Base-by-base conservation (phyloP, 2,113 vertebrate species). In the Apodemus sylvaticus region DNA sequence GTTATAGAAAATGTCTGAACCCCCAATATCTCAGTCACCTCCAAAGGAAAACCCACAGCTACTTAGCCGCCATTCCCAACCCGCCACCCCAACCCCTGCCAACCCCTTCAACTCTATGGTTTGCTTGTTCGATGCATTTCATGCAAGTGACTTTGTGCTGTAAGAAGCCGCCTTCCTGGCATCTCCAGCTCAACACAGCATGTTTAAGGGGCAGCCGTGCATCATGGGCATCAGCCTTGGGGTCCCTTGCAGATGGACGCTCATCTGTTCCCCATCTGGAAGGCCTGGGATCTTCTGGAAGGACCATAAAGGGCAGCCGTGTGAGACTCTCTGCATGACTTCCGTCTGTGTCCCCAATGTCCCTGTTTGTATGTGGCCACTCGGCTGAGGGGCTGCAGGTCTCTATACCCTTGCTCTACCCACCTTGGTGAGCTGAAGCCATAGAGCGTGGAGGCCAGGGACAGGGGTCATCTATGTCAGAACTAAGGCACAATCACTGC, bases 141-240 rank as follows among this genome's bases (percentile, higher is more conserved):
- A 0, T 3, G 1, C 12, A 36, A 1, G 66, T 51, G 42, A 45
- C 16, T 3, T 74, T 3, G 0, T 1, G 4, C 1, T 0, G 0
- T 0, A 1, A 0, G 14, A 9, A 83, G 70, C 62, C 34, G 16
- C 26, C 8, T 24, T 60, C 8, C 55, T 14, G 92, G 62, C 48
- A 36, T 71, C 53, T 31, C 31, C 22, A 11, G 13, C 17, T 45
- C 17, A 24, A 24, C 5, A 7, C 3, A 7, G 12, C 17, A 7
- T 39, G 39, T 24, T 22, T 17, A 86, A 48, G 12, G 48, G 42
- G 24, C 8, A 0, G 19, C 20, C 11, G 3, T 71, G 10, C 22
- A 3, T 4, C 62, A 0, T 19, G 0, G 7, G 9, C 7, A 3
- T 7, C 36, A 11, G 64, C 3, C 4, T 48, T 19, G 0, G 17